phyloP scores from a whole-genome alignment of 2,113 vertebrate genomes.

The Gulo gulo region DNA sequence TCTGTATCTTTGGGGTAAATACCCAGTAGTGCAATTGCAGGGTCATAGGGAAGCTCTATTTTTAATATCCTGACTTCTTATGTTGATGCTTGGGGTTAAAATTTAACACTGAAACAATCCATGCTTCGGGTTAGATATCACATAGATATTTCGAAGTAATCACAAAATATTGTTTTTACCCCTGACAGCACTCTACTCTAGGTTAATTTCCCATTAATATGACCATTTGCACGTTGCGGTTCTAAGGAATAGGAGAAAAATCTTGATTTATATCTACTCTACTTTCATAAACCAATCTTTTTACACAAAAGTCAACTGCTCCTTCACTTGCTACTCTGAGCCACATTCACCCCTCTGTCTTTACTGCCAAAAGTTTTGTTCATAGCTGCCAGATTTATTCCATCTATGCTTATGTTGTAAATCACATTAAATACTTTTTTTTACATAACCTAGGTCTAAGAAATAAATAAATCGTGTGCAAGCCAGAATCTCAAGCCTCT shows the following conservation, averaged over 20 bases:
- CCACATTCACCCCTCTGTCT: neutral
- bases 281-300: neutral
- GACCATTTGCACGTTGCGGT: neutral
- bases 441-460: neutral
- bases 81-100: neutral
- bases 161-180: neutral
- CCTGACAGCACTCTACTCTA: neutral
- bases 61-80: too few relatives aligned
- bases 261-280: neutral
- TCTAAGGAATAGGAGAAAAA: neutral
- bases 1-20: too few relatives aligned
- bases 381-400: neutral
- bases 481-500: neutral
- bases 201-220: neutral
- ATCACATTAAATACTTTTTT: neutral
- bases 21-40: too few relatives aligned
- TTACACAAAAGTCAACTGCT: neutral
- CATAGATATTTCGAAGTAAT: neutral
- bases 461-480: neutral
- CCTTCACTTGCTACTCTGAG: neutral
- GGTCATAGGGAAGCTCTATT: too few relatives aligned
- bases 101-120: neutral
- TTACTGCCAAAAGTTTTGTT: neutral
- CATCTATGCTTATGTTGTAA: neutral
- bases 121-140: neutral